phyloP scores from a whole-genome alignment of 2,113 vertebrate genomes.

The Corythaixoides concolor region DNA sequence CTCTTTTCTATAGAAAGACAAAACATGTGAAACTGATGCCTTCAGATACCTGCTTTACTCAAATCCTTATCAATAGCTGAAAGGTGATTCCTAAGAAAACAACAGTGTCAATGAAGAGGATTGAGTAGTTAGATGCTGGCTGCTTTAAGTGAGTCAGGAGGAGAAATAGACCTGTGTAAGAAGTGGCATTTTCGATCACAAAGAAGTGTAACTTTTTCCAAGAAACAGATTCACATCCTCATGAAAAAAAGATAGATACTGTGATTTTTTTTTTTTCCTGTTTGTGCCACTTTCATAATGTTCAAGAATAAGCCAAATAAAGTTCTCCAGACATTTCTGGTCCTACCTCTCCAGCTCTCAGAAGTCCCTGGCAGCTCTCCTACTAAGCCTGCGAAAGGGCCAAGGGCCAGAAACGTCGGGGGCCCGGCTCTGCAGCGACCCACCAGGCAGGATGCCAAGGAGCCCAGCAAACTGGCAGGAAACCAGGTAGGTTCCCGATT shows the following conservation, averaged over 20 bases:
- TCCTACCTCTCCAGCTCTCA: not conserved
- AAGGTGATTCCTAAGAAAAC: not conserved
- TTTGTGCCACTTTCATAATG: not conserved
- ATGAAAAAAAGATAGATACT: not conserved
- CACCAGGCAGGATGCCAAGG: not conserved
- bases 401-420: not conserved
- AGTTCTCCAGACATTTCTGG: not conserved
- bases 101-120: not conserved
- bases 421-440: not conserved
- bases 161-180: not conserved
- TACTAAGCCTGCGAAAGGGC: not conserved
- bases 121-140: no score
- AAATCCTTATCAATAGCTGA: not conserved
- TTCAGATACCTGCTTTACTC: not conserved
- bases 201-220: not conserved
- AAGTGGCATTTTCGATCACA: not conserved
- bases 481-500: not conserved
- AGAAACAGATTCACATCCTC: not conserved
- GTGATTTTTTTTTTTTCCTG: fast-evolving
- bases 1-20: not conserved
- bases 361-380: not conserved
- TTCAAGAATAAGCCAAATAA: not conserved
- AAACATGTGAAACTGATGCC: not conserved
- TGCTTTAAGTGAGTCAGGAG: not conserved
- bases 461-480: not conserved